Conservation (phyloP, 2,113 vertebrate genomes). For the Nettapus auritus region DNA sequence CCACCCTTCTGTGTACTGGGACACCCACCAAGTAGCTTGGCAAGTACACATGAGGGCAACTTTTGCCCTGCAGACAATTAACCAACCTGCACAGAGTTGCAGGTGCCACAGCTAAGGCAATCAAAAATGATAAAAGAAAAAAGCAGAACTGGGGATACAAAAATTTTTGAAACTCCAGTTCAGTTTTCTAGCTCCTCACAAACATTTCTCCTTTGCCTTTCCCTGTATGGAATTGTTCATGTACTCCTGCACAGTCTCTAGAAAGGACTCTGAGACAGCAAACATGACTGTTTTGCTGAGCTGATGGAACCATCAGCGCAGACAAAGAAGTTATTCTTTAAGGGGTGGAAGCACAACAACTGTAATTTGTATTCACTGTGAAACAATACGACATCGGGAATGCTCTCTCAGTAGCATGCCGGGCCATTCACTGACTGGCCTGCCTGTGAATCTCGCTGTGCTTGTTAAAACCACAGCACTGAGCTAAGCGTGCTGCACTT, state of each 20-base stretch:
- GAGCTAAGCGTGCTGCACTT: neutral
- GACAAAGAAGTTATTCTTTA: neutral
- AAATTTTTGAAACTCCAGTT: neutral
- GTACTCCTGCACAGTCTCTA: neutral
- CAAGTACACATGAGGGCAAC: neutral
- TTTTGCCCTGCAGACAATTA: neutral
- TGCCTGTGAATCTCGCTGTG: neutral
- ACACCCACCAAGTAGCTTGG: neutral
- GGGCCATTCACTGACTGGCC: neutral
- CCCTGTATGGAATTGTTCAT: neutral
- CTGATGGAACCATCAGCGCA: neutral
- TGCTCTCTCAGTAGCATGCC: neutral
- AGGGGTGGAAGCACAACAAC: neutral
- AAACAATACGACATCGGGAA: neutral
- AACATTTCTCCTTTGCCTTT: neutral
- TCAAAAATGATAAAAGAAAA: neutral
- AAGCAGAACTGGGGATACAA: neutral
- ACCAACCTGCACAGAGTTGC: neutral
- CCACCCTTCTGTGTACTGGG: neutral
- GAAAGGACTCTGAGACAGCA: neutral
- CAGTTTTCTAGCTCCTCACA: neutral
- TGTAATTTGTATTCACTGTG: neutral
- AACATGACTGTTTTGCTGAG: neutral
- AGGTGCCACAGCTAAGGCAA: neutral
- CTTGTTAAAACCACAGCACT: constrained; percentile 16